A percentile compares a stretch with the other conserved stretches of the same genome.
These are phyloP conservation scores for Cryptoprocta ferox DNA, from an alignment of 2,797 vertebrate species.

Conservation along the genomic window DNA sequence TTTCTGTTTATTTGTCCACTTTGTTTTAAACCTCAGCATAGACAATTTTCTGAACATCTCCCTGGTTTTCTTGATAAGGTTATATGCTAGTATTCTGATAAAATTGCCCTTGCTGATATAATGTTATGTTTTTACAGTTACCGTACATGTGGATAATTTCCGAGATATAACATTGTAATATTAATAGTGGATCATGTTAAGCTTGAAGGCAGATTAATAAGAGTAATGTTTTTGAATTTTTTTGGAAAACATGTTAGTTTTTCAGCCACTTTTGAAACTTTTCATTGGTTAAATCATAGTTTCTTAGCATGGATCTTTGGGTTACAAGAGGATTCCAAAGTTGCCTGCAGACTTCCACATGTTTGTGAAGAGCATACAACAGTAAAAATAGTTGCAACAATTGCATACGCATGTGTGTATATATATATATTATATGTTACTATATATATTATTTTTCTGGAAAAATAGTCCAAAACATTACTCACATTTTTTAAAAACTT, in stretches of 20 bases:
- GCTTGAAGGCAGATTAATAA: neutral
- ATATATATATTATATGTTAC: neutral
- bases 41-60: neutral
- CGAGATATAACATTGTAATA: neutral
- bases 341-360: neutral
- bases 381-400: neutral
- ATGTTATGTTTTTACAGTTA: neutral
- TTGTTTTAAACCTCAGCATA: neutral
- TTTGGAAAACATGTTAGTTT: neutral
- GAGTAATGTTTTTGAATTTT: neutral
- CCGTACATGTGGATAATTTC: neutral
- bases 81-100: neutral
- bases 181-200: neutral
- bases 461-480: neutral
- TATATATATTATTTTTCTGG: neutral
- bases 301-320: neutral
- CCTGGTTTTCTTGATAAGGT: neutral
- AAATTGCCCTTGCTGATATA: neutral
- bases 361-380: neutral
- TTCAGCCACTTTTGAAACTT: neutral
- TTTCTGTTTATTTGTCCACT: neutral
- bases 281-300: neutral
- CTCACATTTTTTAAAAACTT: constrained; percentile 6
- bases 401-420: neutral
- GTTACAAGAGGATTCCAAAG: neutral